phyloP scores from a whole-genome alignment of 2,888 invertebrate genomes.

The Chaitophorus viminalis region DNA sequence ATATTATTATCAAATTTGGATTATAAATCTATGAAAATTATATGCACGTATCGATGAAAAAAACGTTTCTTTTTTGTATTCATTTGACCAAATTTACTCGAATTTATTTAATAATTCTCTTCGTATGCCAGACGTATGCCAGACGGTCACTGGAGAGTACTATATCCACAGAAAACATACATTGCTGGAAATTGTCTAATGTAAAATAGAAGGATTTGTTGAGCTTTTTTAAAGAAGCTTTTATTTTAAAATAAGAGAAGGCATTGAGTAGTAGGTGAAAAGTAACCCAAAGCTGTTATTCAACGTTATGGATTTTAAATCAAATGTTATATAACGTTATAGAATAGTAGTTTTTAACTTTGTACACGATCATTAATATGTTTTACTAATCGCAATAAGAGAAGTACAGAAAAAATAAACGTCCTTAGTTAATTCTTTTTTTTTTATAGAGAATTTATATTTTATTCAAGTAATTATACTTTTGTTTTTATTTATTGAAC shows the following conservation, averaged over 20 bases:
- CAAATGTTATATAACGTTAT: neutral
- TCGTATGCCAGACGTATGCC: neutral
- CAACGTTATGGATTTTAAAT: neutral
- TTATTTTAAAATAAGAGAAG: conserved; percentile 13
- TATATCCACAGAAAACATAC: conserved; percentile 4
- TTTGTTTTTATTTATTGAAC: too few relatives aligned
- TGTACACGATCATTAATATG: neutral
- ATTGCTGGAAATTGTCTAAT: neutral
- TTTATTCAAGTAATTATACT: too few relatives aligned
- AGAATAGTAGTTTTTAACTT: neutral
- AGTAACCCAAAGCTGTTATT: conserved; percentile 4
- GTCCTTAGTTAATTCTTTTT: too few relatives aligned
- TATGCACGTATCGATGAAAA: neutral
- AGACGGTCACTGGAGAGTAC: neutral
- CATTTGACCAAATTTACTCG: neutral
- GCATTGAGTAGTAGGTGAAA: neutral
- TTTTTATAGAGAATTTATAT: too few relatives aligned
- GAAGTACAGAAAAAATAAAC: too few relatives aligned
- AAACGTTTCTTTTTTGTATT: too few relatives aligned
- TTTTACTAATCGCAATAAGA: too few relatives aligned
- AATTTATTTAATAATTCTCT: conserved; percentile 33
- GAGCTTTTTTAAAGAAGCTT: neutral
- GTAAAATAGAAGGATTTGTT: neutral
- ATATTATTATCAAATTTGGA: neutral
- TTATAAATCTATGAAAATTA: neutral